A percentile compares a stretch with the other conserved stretches of the same genome.
Conservation (phyloP, 1,140 invertebrate species). For the Teleogryllus occipitalis region DNA sequence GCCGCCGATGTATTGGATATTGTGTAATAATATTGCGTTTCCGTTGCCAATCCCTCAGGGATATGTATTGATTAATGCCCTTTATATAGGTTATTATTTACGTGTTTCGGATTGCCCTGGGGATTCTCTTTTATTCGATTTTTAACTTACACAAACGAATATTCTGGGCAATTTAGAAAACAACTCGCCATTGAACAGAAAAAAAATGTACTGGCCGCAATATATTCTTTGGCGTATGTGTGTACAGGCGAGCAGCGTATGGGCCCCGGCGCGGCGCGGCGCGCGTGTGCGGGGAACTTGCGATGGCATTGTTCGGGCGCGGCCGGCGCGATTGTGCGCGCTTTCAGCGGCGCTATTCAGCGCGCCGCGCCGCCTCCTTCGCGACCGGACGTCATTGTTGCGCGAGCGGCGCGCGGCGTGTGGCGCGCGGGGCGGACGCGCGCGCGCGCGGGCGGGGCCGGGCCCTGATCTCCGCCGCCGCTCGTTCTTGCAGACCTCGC, state of each 20-base stretch:
- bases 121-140: neutral
- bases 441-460: too few relatives aligned
- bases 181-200: constrained; percentile 1
- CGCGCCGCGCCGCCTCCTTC: too few relatives aligned
- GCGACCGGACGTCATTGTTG: too few relatives aligned
- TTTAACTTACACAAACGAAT: constrained; percentile 5
- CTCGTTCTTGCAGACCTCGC: too few relatives aligned
- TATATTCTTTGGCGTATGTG: neutral
- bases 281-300: too few relatives aligned
- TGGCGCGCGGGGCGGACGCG: too few relatives aligned
- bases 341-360: too few relatives aligned
- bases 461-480: too few relatives aligned
- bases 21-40: constrained; percentile 5
- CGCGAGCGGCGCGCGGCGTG: too few relatives aligned
- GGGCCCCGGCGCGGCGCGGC: too few relatives aligned
- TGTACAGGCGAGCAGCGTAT: neutral
- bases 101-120: constrained; percentile 2
- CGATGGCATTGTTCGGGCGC: too few relatives aligned
- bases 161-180: constrained; percentile 5
- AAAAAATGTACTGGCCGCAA: neutral
- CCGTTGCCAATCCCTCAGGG: constrained; percentile 2
- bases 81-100: constrained; percentile 6
- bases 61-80: constrained; percentile 5
- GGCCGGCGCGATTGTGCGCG: too few relatives aligned
- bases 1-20: neutral